Evolutionary conservation across 1,140 invertebrate species (phyloP), one percentile per base, ranked within the genome.

Genomic region (Brachionus koreanus): DNA sequence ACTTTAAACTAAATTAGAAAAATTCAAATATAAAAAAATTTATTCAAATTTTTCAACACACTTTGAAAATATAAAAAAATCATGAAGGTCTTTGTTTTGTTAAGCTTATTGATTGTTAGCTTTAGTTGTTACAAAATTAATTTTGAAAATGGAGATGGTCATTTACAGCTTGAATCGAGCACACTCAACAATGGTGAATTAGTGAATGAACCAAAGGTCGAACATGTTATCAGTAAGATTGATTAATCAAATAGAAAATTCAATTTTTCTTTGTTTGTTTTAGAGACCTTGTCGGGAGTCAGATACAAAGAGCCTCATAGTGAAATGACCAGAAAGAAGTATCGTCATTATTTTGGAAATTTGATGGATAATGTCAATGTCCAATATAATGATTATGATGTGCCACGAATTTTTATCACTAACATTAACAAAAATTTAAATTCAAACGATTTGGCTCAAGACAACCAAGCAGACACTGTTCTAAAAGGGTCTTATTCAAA

Each of bases 351-450:
- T 1, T 3, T 23, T 35, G 35, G 29, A 12, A 46, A 74, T 25
- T n/a, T 5, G 19, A 46, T 25, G 23, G 69, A 46, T 16, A 12
- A 46, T 23, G 69, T 69, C n/a, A 42, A 39, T 42, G 65, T 69
- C 25, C 43, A 77, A 29, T 77, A 77, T 25, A 61, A 52, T 46
- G 74, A 77, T 19, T 52, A 57, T 10, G 35, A 57, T 23, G 23
- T 79, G 19, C 76, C 76, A 13, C 13, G 76, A 57, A 42, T 79
- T 39, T 79, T 79, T 35, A 79, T 79, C 25, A 79, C 76, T 5
- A 79, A 79, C 29, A 79, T 79, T 1, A 79, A 79, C 49, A 57
- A 43, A 39, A 79, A 79, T 35, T 25, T 65, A 5, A 79, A 79
- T 19, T 42, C 49, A 25, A 79, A 79, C 29, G 49, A 79, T 39